phyloP scores from a whole-genome alignment of 2,797 vertebrate species.

The Sebastolobus alascanus region DNA sequence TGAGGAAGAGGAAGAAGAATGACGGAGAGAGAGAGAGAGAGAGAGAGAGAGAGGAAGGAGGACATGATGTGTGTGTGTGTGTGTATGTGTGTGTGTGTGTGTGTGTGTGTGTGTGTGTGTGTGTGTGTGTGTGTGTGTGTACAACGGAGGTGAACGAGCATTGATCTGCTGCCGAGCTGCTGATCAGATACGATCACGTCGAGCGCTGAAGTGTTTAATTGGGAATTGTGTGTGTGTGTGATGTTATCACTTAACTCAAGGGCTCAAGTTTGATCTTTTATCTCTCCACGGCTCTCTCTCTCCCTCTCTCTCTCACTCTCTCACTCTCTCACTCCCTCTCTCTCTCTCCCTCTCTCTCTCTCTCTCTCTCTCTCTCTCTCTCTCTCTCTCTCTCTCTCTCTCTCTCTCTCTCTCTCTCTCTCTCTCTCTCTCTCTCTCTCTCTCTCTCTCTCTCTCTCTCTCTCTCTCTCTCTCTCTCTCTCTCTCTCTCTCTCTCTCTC shows the following conservation, averaged over 20 bases:
- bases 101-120: too few relatives aligned
- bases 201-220: conserved; percentile 74
- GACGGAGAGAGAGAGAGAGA: conserved; percentile 4
- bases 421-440: too few relatives aligned
- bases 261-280: conserved; percentile 58
- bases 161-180: conserved; percentile 61
- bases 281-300: conserved; percentile 25
- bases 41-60: background rate
- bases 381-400: too few relatives aligned
- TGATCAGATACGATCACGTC: conserved; percentile 75
- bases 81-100: too few relatives aligned
- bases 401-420: too few relatives aligned
- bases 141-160: conserved; percentile 49
- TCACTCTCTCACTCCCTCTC: too few relatives aligned
- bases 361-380: too few relatives aligned
- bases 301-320: background rate
- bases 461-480: too few relatives aligned
- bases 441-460: too few relatives aligned
- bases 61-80: conserved; percentile 29
- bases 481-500: background rate
- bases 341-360: too few relatives aligned
- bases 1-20: background rate
- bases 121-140: too few relatives aligned
- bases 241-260: conserved; percentile 69
- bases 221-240: conserved; percentile 52